A percentile compares a stretch with the other conserved stretches of the same genome.
These are phyloP conservation scores for Rhabditoides inermis DNA, from an alignment of 2,888 invertebrate genomes.

Conservation along the genomic window DNA sequence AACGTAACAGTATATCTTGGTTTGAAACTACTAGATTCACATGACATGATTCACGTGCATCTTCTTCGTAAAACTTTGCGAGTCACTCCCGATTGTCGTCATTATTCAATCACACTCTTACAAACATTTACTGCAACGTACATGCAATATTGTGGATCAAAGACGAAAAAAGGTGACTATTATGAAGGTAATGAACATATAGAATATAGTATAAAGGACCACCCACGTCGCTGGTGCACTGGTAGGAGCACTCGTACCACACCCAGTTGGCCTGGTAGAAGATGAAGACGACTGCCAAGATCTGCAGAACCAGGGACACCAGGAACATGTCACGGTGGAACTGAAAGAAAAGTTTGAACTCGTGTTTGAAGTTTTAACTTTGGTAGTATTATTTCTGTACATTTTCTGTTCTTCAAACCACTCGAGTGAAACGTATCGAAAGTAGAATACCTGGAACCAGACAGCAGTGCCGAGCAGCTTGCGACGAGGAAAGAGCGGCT, in stretches of 20 bases:
- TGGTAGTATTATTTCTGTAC: neutral
- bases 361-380: neutral
- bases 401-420: too few relatives aligned
- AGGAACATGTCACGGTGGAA: constrained; percentile 33
- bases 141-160: too few relatives aligned
- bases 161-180: too few relatives aligned
- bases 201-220: neutral
- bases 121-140: too few relatives aligned
- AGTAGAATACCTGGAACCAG: constrained; percentile 28
- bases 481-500: constrained; percentile 30
- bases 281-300: constrained; percentile 27
- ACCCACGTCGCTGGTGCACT: constrained; percentile 28
- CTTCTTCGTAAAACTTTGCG: constrained; percentile 21
- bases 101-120: too few relatives aligned
- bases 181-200: too few relatives aligned
- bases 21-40: too few relatives aligned
- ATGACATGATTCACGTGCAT: too few relatives aligned
- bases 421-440: too few relatives aligned
- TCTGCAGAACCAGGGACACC: constrained; percentile 23
- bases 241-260: constrained; percentile 38
- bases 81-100: too few relatives aligned
- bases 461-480: constrained; percentile 35
- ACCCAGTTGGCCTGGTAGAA: constrained; percentile 38
- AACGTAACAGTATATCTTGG: too few relatives aligned
- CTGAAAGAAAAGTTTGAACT: constrained; percentile 10